Conservation (phyloP, 2,797 vertebrate genomes). For the Enteromius radiatus region DNA sequence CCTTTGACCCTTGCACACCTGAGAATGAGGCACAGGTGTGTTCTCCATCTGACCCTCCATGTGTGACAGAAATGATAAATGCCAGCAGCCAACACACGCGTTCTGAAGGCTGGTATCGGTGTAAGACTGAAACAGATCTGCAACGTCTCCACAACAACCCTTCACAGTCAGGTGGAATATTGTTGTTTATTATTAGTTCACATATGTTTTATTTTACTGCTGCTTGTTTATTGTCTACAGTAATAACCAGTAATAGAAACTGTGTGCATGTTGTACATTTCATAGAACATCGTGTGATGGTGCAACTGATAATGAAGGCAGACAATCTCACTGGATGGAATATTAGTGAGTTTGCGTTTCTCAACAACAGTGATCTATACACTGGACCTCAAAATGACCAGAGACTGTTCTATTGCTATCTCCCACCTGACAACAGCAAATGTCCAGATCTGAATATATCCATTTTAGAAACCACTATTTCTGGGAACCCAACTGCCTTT, state of each 20-base stretch:
- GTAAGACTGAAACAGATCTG: slow-evolving; percentile 66
- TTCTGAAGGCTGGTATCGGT: slow-evolving; percentile 67
- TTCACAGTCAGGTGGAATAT: slow-evolving; percentile 68
- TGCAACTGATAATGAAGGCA: slow-evolving; percentile 64
- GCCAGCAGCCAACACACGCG: background rate
- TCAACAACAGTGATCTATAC: slow-evolving; percentile 60
- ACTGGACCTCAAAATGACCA: slow-evolving; percentile 54
- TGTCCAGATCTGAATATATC: slow-evolving; percentile 7
- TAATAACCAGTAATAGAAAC: background rate
- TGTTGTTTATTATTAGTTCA: background rate
- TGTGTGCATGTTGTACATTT: background rate
- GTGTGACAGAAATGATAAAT: slow-evolving; percentile 31
- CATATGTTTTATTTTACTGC: background rate
- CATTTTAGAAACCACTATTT: background rate
- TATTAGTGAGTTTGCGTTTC: slow-evolving; percentile 62
- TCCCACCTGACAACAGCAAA: slow-evolving; percentile 28
- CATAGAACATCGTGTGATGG: slow-evolving; percentile 47
- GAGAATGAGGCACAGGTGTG: slow-evolving; percentile 18
- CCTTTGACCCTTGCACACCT: slow-evolving; percentile 59
- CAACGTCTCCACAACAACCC: slow-evolving; percentile 52
- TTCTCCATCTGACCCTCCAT: slow-evolving; percentile 47
- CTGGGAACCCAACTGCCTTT: background rate
- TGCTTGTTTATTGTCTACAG: background rate
- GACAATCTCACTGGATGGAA: slow-evolving; percentile 50
- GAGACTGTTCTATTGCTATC: slow-evolving; percentile 67